phyloP scores from a whole-genome alignment of 2,888 invertebrate species.

The Sphecodes monilicornis region DNA sequence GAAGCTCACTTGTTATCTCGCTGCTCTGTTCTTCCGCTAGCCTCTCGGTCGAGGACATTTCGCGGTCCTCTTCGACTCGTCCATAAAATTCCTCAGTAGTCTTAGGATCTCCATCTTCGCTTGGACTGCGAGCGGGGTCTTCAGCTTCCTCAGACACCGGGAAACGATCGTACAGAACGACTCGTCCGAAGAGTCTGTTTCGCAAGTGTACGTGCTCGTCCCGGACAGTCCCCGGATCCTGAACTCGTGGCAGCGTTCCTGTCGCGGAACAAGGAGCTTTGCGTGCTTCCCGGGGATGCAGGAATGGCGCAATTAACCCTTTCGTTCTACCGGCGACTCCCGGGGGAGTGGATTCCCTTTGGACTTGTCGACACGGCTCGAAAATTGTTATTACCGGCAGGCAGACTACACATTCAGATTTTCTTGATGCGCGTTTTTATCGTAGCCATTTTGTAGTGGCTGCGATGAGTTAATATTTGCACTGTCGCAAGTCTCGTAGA shows the following conservation, averaged over 20 bases:
- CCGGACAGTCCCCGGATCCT: constrained; percentile 5
- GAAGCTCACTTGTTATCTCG: not conserved
- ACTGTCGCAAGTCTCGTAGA: not conserved
- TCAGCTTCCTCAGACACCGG: constrained; percentile 62
- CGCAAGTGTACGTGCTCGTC: not conserved
- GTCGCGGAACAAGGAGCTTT: not conserved
- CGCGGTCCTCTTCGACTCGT: constrained; percentile 11
- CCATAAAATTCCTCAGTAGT: constrained; percentile 54
- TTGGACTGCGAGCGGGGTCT: constrained; percentile 50
- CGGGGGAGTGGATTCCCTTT: not conserved
- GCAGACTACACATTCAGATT: not conserved
- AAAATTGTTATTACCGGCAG: not conserved
- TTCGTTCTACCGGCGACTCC: not conserved
- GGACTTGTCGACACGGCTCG: not conserved
- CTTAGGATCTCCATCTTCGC: constrained; percentile 67
- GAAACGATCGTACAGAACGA: constrained; percentile 66
- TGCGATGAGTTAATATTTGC: no score
- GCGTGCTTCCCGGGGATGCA: not conserved
- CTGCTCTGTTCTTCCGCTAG: not conserved
- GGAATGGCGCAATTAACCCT: constrained; percentile 1
- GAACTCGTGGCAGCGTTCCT: constrained; percentile 27
- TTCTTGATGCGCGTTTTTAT: not conserved
- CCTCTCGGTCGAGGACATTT: not conserved
- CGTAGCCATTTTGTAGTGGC: not conserved
- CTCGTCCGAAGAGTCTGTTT: constrained; percentile 54